These are phyloP conservation scores for Myotis yumanensis DNA, from an alignment of 2,113 vertebrate species.

Conservation along the genomic window DNA sequence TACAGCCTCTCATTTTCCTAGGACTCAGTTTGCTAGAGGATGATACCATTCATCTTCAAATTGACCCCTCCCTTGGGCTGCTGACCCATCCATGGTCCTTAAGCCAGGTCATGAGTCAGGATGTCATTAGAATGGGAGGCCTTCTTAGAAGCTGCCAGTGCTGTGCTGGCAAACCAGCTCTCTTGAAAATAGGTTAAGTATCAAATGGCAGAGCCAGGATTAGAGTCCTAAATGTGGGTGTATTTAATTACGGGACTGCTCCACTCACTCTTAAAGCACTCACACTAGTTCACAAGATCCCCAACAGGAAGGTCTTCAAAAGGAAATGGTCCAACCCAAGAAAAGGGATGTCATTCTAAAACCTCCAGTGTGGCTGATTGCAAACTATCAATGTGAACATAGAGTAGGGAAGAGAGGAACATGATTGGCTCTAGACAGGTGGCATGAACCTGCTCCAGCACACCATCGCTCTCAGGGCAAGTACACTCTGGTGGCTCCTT, in stretches of 20 bases:
- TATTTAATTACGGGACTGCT: background rate
- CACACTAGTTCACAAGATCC: background rate
- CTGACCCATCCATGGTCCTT: background rate
- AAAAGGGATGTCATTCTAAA: background rate
- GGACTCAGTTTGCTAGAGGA: background rate
- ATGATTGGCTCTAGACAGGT: background rate
- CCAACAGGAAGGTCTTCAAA: background rate
- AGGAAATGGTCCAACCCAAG: background rate
- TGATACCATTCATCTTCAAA: background rate
- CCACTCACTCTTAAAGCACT: background rate
- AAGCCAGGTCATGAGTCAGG: background rate
- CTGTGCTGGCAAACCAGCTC: background rate
- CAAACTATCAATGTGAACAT: background rate
- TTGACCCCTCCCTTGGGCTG: background rate
- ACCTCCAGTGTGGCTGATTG: background rate
- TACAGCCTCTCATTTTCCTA: background rate
- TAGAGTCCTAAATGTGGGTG: background rate
- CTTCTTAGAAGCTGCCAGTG: background rate
- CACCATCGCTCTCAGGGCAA: too few species aligned
- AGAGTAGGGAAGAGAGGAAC: background rate
- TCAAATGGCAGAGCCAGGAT: background rate
- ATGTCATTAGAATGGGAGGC: background rate
- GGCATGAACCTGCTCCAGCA: background rate
- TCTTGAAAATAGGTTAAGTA: background rate
- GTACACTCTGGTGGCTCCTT: background rate